Base-by-base conservation (phyloP, 1,140 invertebrate genomes). In the Caenorhabditis inopinata region DNA sequence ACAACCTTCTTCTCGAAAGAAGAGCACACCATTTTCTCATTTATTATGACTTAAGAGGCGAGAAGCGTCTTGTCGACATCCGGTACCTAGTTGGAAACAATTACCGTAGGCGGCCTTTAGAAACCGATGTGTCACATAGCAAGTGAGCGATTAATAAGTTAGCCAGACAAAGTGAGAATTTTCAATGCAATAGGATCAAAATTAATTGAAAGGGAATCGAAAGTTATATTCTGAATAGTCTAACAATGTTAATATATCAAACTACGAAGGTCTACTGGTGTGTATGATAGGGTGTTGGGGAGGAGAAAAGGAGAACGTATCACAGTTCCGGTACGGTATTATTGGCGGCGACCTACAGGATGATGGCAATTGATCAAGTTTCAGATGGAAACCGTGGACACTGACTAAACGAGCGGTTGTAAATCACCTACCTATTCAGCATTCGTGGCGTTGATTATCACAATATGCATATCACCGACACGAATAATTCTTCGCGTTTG, bases 311-410 rank as follows among this genome's bases (percentile, higher is more conserved):
- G 23, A 29, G 23, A 38, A 68, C 58, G 16, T 42, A 68, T 42
- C 58, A 68, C 32, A 38, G 58, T 68, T 68, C 58, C 58, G 58
- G 58, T 68, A 68, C 58, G 58, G 58, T 68, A 68, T n/a, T 68
- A 42, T 68, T 68, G 58, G 18, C 58, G 58, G 58, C 58, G 58
- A 68, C 58, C 58, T 68, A 68, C 32, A 68, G 38, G 58, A 68
- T 38, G 58, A 62, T 68, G 58, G 58, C 58, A 38, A 68, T 68
- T 68, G 58, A 68, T 68, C 58, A 68, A 38, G 12, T 68, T 68
- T 68, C 58, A 68, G 58, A 38, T 68, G 58, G 32, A 68, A 21
- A 68, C 58, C n/a, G 32, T 18, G 58, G 29, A 68, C 32, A 68
- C 58, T n/a, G 58, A 29, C 6, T n/a, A 6, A n/a, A 6, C 16